Evolutionary conservation across 2,797 vertebrate species (phyloP), one percentile per base, ranked within the genome.

Genomic region (Sciaenops ocellatus): DNA sequence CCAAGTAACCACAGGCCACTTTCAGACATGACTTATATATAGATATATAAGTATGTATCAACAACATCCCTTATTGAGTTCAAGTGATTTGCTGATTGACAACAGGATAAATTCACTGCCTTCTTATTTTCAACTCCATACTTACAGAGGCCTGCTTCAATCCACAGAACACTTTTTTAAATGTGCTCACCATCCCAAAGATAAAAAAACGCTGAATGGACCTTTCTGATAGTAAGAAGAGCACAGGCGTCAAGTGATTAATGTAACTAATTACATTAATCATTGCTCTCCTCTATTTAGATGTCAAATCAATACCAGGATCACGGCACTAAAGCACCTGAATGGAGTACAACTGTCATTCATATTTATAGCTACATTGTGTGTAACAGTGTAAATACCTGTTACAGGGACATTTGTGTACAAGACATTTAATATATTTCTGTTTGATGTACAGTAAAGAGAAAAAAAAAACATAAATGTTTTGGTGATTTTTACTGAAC

Each of bases 261-360:
- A 72, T 61, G 34, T 38, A 47, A 69, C 4, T 70, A 38, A 73
- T 61, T 46, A 13, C 56, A 55, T 78, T 56, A 70, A 60, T 50
- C 0, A 17, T 9, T 20, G 13, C 55, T 59, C n/a, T 26, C 42
- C 12, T 73, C 51, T 15, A 52, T 24, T 69, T 30, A 57, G 47
- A 22, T 69, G 57, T 76, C 38, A 65, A 28, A 72, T 51, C 42
- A 64, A 38, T 52, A 69, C 34, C 65, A 46, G 4, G 20, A 6
- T 3, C 20, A 24, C 66, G 59, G 18, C 13, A 68, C 20, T 7
- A 7, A 47, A 75, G 38, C 55, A 55, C n/a, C 24, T 48, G 7
- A 74, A 48, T 57, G 41, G 24, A 54, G 28, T 26, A 11, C 16
- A 54, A 50, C 18, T 1, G 1, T 11, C 22, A 28, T 30, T 60